These are phyloP conservation scores for Ditylenchus dipsaci DNA, from an alignment of 1,140 invertebrate species.

Conservation along the genomic window DNA sequence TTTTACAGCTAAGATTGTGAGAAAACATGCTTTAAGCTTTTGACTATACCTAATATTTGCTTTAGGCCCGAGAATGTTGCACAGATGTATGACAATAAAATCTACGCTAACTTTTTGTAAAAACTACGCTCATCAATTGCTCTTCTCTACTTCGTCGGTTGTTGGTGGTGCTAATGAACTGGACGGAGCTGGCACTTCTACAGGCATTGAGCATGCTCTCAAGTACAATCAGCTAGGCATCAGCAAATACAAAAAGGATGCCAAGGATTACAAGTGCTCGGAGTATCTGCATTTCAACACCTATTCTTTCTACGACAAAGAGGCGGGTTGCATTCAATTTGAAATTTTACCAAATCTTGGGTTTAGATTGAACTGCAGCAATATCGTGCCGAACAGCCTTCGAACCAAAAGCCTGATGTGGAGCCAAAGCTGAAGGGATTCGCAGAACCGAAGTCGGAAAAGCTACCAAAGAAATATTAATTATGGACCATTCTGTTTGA, in stretches of 20 bases:
- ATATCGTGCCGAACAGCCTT: conserved; percentile 39
- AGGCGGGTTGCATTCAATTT: conserved; percentile 21
- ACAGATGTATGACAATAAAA: too few species aligned
- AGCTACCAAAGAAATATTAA: background rate
- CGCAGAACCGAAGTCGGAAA: background rate
- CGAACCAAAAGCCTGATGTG: conserved; percentile 43
- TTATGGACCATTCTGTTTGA: too few species aligned
- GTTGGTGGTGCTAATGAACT: background rate
- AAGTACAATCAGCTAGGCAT: conserved; percentile 34
- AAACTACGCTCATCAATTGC: too few species aligned
- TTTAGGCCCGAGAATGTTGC: too few species aligned
- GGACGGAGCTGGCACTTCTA: conserved; percentile 21
- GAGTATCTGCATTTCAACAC: conserved; percentile 47
- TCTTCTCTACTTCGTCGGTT: background rate
- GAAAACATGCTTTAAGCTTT: too few species aligned
- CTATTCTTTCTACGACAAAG: conserved; percentile 37
- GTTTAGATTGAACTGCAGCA: conserved; percentile 34
- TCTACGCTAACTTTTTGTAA: too few species aligned
- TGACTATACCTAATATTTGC: too few species aligned
- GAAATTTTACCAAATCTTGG: too few species aligned
- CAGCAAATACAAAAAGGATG: conserved; percentile 34
- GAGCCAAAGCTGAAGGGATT: conserved; percentile 33
- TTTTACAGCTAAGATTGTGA: too few species aligned
- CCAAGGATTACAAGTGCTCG: conserved; percentile 43
- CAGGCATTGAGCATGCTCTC: conserved; percentile 42